Percentiles rank a stretch among this genome's conserved stretches.
These are phyloP conservation scores for Pitangus sulphuratus DNA, from an alignment of 2,797 vertebrate genomes.

Conservation along the genomic window DNA sequence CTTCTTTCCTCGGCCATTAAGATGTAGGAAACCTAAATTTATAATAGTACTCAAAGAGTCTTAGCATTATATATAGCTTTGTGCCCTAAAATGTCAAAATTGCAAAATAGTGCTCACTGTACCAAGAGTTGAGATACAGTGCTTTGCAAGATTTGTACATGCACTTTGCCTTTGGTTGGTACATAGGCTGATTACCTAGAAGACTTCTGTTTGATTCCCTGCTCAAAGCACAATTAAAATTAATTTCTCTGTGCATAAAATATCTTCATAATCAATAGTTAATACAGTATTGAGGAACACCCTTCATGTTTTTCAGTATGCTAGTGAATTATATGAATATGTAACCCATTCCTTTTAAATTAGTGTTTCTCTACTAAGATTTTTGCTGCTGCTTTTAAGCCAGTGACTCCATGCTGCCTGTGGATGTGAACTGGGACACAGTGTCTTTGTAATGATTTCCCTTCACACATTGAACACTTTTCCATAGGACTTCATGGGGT, in stretches of 20 bases:
- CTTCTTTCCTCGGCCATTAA: slow-evolving; percentile 94
- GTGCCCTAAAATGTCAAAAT: too few relatives aligned
- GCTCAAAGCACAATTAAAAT: background rate
- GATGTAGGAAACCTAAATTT: slow-evolving; percentile 84
- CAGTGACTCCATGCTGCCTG: background rate
- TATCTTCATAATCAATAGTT: too few relatives aligned
- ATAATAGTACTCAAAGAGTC: background rate
- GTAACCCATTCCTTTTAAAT: too few relatives aligned
- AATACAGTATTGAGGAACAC: too few relatives aligned
- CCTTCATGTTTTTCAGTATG: too few relatives aligned
- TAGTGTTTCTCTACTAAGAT: background rate
- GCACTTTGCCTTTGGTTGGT: background rate
- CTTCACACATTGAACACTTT: background rate
- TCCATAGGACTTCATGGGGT: background rate
- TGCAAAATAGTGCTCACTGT: too few relatives aligned
- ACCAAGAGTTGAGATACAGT: too few relatives aligned
- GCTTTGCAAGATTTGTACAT: background rate
- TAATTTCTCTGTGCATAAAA: background rate
- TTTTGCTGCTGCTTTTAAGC: slow-evolving; percentile 27
- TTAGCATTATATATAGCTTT: background rate
- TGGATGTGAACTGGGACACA: background rate
- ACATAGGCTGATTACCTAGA: background rate
- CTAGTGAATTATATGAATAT: too few relatives aligned
- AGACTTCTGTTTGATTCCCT: background rate
- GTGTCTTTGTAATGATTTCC: background rate